Evolutionary conservation across 2,797 vertebrate genomes (phyloP).

Genomic region (Dicrostonyx torquatus): DNA sequence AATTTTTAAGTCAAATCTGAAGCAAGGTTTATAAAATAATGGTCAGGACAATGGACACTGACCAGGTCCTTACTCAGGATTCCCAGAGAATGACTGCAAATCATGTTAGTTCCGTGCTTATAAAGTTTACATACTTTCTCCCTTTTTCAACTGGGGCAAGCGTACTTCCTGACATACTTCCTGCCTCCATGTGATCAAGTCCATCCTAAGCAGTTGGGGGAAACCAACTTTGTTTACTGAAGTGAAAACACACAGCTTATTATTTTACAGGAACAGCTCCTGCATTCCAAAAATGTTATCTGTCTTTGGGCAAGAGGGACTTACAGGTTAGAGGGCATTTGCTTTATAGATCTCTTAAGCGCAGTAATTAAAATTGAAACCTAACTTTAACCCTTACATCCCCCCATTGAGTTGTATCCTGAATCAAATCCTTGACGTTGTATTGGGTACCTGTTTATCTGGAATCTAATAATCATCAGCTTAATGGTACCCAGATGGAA

Average conservation of each 20-base stretch:
- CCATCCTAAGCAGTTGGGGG: not conserved
- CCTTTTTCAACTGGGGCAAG: not conserved
- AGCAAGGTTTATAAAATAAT: not conserved
- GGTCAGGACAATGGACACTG: not conserved
- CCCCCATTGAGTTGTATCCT: not conserved
- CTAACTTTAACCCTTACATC: not conserved
- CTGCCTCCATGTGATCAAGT: not conserved
- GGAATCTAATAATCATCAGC: not conserved
- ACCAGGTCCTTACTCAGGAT: not conserved
- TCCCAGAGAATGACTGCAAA: not conserved
- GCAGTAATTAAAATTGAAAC: not conserved
- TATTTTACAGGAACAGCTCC: not conserved
- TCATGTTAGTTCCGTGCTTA: not conserved
- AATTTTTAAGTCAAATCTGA: not conserved
- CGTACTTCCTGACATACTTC: not conserved
- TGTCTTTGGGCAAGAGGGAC: not conserved
- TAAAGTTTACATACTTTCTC: not conserved
- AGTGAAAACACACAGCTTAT: not conserved
- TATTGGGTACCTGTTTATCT: not conserved
- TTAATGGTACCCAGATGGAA: not conserved
- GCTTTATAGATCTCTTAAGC: not conserved
- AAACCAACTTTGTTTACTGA: not conserved
- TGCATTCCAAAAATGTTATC: not conserved
- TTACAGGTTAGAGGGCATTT: not conserved
- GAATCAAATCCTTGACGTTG: not conserved